phyloP scores from a whole-genome alignment of 2,113 vertebrate genomes.

The Sander lucioperca region DNA sequence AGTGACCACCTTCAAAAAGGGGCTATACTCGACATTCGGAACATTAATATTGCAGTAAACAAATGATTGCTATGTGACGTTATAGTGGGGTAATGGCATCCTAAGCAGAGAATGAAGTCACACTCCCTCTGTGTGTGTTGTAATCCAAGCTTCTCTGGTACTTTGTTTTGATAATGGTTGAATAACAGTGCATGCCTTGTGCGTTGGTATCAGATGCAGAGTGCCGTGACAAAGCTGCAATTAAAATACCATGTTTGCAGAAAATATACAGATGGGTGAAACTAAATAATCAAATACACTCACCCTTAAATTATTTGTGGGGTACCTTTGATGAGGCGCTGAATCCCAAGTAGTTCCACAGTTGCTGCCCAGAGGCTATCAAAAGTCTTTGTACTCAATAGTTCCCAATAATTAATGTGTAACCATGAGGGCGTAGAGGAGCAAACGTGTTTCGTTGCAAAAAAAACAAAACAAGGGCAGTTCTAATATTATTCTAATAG shows the following conservation, averaged over 20 bases:
- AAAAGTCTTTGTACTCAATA: background rate
- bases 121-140: too few species aligned
- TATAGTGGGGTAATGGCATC: too few species aligned
- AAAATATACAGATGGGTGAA: background rate
- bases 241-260: background rate
- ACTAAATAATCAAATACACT: slow-evolving; percentile 11
- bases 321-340: background rate
- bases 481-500: background rate
- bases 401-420: background rate
- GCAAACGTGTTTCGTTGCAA: background rate
- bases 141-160: too few species aligned
- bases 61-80: too few species aligned
- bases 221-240: background rate
- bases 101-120: too few species aligned
- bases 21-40: background rate
- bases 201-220: too few species aligned
- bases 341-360: background rate
- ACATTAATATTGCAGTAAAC: background rate
- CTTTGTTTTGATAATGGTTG: too few species aligned
- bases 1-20: background rate
- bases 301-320: background rate
- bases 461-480: background rate
- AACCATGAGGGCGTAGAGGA: background rate
- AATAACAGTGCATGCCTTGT: too few species aligned
- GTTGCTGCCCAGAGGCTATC: background rate